These are phyloP conservation scores for Drosophila limbata DNA, from an alignment of 2,888 invertebrate species.

Conservation along the genomic window DNA sequence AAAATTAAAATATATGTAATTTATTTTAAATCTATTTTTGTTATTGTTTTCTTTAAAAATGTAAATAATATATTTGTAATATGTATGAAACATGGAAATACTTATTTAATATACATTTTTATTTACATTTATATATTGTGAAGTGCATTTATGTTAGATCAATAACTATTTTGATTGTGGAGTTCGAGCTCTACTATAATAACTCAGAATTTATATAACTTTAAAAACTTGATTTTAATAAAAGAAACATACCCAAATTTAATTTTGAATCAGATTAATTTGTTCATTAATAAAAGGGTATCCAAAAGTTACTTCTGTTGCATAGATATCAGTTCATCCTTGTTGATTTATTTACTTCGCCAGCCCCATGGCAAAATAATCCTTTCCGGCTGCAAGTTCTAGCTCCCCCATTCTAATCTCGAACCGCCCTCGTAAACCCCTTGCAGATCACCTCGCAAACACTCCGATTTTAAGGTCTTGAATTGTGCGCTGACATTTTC, in stretches of 20 bases:
- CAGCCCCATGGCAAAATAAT: slow-evolving; percentile 62
- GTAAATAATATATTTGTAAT: no score
- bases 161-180: no score
- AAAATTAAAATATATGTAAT: no score
- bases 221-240: neutral
- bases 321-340: slow-evolving; percentile 2
- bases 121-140: no score
- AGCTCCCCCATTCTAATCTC: neutral
- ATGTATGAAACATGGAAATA: no score
- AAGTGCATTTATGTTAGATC: no score
- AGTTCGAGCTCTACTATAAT: no score
- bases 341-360: slow-evolving; percentile 52
- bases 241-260: neutral
- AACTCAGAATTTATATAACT: no score
- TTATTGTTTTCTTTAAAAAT: no score
- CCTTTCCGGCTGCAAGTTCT: slow-evolving; percentile 71
- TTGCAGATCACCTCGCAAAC: neutral
- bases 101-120: no score
- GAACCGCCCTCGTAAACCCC: neutral
- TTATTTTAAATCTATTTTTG: no score
- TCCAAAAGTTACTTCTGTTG: neutral
- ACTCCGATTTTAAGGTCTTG: slow-evolving; percentile 18
- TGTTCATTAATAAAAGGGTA: slow-evolving; percentile 18
- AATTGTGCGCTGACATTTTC: slow-evolving; percentile 76
- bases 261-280: no score